These are phyloP conservation scores for Lordiphosa collinella DNA, from an alignment of 1,140 invertebrate species.

Conservation along the genomic window DNA sequence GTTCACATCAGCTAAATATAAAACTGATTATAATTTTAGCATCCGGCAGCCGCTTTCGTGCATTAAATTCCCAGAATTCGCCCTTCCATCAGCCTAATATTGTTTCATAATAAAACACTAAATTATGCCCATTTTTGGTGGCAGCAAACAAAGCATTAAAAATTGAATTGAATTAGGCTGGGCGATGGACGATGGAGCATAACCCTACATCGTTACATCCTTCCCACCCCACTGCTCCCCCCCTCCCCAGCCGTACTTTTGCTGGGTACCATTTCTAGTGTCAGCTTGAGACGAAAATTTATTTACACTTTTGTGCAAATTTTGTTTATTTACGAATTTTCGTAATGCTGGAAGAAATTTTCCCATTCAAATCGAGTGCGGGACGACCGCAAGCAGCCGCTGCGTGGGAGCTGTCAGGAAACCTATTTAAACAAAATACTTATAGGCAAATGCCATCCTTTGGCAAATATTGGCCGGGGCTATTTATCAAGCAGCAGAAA, in stretches of 20 bases:
- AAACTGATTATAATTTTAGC: background rate
- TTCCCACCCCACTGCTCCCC: background rate
- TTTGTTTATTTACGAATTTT: conserved; percentile 71
- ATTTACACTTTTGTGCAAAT: conserved; percentile 70
- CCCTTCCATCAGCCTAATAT: conserved; percentile 5
- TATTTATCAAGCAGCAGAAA: conserved; percentile 33
- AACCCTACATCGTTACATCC: background rate
- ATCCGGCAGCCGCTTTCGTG: too few relatives aligned
- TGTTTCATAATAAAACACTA: conserved; percentile 10
- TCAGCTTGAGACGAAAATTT: conserved; percentile 43
- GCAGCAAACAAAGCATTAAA: conserved; percentile 32
- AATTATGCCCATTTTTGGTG: conserved; percentile 25
- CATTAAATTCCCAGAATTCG: background rate
- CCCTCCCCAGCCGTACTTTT: too few relatives aligned
- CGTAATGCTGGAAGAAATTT: conserved; percentile 31
- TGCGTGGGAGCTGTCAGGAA: conserved; percentile 32
- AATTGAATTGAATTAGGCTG: conserved; percentile 38
- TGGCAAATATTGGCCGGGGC: conserved; percentile 60
- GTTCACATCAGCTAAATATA: background rate
- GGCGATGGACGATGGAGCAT: background rate
- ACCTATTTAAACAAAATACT: conserved; percentile 76
- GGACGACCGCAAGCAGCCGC: conserved; percentile 11
- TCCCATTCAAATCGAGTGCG: conserved; percentile 22
- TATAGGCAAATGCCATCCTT: conserved; percentile 70
- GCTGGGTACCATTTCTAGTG: conserved; percentile 2